Evolutionary conservation across 2,888 invertebrate species (phyloP).

Genomic region (Tenthredo mesomela): DNA sequence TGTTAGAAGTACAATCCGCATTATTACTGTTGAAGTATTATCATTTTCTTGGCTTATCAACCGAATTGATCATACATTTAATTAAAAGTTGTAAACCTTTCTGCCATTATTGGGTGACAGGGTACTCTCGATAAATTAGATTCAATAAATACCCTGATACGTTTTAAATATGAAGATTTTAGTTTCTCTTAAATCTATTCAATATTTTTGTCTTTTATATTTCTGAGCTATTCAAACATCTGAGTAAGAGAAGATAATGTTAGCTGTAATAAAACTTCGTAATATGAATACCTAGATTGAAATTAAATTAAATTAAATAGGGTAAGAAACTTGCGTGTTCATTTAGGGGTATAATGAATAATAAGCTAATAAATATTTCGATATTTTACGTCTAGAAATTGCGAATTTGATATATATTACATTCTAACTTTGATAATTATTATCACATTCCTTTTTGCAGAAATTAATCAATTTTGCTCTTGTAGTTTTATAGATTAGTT

Average conservation of each 20-base stretch:
- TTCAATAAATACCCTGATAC: slow-evolving; percentile 50
- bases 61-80: slow-evolving; percentile 49
- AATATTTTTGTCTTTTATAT: slow-evolving; percentile 32
- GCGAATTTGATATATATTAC: slow-evolving; percentile 46
- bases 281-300: slow-evolving; percentile 21
- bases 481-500: slow-evolving; percentile 17
- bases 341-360: slow-evolving; percentile 68
- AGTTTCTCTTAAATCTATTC: slow-evolving; percentile 26
- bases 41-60: slow-evolving; percentile 54
- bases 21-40: slow-evolving; percentile 54
- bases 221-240: slow-evolving; percentile 48
- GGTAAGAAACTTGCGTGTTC: slow-evolving; percentile 67
- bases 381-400: slow-evolving; percentile 40
- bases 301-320: slow-evolving; percentile 53
- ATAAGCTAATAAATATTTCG: slow-evolving; percentile 56
- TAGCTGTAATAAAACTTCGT: slow-evolving; percentile 47
- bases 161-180: slow-evolving; percentile 32
- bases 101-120: slow-evolving; percentile 50
- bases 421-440: slow-evolving; percentile 57
- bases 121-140: slow-evolving; percentile 49
- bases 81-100: slow-evolving; percentile 42
- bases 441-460: slow-evolving; percentile 27
- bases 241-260: slow-evolving; percentile 54
- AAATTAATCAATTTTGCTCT: background rate
- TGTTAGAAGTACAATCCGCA: slow-evolving; percentile 68